Conservation (phyloP, 2,113 vertebrate species). For the Danio rerio region DNA sequence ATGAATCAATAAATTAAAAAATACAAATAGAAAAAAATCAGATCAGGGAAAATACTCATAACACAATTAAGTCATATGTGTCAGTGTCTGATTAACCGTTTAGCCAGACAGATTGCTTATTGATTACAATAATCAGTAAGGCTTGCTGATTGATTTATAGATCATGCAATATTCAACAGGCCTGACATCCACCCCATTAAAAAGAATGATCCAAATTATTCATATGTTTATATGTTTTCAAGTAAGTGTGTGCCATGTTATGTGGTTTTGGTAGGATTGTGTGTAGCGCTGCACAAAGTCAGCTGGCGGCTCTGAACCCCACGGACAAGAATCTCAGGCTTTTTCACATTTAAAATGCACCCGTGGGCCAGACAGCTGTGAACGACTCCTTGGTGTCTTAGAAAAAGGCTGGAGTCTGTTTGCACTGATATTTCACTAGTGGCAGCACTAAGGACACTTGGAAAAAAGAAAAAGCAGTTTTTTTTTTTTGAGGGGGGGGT, state of each 20-base stretch:
- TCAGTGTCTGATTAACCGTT: conserved; percentile 7
- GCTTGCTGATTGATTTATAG: conserved; percentile 28
- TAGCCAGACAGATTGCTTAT: conserved; percentile 32
- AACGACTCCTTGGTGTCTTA: conserved; percentile 78
- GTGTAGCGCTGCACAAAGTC: conserved; percentile 41
- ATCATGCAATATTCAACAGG: conserved; percentile 35
- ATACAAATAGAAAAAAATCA: neutral
- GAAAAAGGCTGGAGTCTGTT: conserved; percentile 82
- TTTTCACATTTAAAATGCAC: conserved; percentile 77
- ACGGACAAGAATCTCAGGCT: conserved; percentile 59
- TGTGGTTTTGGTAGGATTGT: conserved; percentile 44
- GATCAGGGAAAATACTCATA: conserved; percentile 6
- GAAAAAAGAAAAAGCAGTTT: conserved; percentile 49
- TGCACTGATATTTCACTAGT: conserved; percentile 82
- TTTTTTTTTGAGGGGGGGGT: conserved; percentile 28
- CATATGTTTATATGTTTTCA: conserved; percentile 31
- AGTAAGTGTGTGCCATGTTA: conserved; percentile 39
- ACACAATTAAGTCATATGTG: neutral
- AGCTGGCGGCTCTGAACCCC: conserved; percentile 46
- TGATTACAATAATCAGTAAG: conserved; percentile 30
- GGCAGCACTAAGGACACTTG: conserved; percentile 74
- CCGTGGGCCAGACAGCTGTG: conserved; percentile 84
- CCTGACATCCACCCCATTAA: neutral
- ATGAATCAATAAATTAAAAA: neutral
- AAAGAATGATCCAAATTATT: neutral